A percentile compares a stretch with the other conserved stretches of the same genome.
phyloP scores from a whole-genome alignment of 64 coral and sea anemone species.

The Porites australiensis region DNA sequence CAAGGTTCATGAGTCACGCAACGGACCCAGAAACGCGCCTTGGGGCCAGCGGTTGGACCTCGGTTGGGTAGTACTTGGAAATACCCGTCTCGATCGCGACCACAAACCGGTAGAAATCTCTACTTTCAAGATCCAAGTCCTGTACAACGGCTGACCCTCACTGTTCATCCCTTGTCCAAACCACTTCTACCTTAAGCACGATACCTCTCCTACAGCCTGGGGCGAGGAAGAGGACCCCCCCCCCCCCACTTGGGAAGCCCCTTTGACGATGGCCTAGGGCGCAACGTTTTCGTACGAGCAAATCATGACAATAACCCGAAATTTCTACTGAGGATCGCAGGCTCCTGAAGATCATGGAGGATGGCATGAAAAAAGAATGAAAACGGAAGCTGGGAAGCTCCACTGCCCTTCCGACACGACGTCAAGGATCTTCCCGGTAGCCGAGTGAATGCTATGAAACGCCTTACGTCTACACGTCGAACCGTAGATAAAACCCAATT shows the following conservation, averaged over 20 bases:
- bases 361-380: not conserved
- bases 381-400: not conserved
- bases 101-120: constrained; percentile 5
- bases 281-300: not conserved
- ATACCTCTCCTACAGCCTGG: too few species aligned
- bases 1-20: not conserved
- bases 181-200: constrained; percentile 4
- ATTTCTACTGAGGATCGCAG: not conserved
- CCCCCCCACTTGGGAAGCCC: not conserved
- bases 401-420: too few species aligned
- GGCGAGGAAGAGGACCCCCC: too few species aligned
- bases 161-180: not conserved
- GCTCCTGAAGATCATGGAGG: not conserved
- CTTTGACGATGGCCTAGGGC: not conserved
- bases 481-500: not conserved
- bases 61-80: constrained; percentile 31
- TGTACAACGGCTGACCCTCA: not conserved
- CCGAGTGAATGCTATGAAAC: not conserved
- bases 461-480: not conserved
- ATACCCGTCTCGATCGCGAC: constrained; percentile 35
- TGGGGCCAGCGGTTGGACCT: constrained; percentile 6
- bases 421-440: not conserved
- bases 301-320: not conserved
- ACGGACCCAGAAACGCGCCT: not conserved
- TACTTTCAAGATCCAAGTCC: not conserved